These are phyloP conservation scores for Colletes collaris DNA, from an alignment of 2,888 invertebrate genomes.

Conservation along the genomic window DNA sequence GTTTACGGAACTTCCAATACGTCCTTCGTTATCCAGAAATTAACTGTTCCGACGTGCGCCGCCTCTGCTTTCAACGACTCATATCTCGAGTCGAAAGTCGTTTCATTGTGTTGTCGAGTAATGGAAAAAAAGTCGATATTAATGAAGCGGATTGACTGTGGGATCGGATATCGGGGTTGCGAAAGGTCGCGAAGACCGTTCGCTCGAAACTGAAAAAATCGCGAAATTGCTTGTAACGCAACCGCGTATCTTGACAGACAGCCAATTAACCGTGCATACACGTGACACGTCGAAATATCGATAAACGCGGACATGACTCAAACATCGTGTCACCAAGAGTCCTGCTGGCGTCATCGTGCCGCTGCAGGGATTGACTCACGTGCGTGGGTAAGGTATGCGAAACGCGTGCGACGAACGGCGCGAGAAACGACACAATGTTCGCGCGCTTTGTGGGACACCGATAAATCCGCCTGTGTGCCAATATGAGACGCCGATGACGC, in stretches of 20 bases:
- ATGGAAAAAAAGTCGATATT: too few relatives aligned
- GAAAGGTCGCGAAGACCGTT: background rate
- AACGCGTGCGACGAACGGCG: slow-evolving; percentile 63
- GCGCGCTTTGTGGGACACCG: slow-evolving; percentile 63
- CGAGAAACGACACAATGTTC: slow-evolving; percentile 55
- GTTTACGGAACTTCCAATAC: too few relatives aligned
- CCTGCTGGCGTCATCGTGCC: slow-evolving; percentile 61
- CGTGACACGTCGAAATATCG: slow-evolving; percentile 27
- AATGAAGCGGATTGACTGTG: too few relatives aligned
- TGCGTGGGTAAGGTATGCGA: slow-evolving; percentile 78
- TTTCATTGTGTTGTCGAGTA: too few relatives aligned
- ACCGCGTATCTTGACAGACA: slow-evolving; percentile 2
- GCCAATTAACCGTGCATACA: slow-evolving; percentile 17
- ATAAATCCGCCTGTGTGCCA: slow-evolving; percentile 68
- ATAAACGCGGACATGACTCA: slow-evolving; percentile 55
- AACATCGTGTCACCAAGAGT: slow-evolving; percentile 41
- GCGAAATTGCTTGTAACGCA: background rate
- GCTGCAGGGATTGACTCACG: slow-evolving; percentile 78
- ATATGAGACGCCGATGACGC: slow-evolving; percentile 67
- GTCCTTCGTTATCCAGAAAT: too few relatives aligned
- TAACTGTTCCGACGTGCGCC: too few relatives aligned
- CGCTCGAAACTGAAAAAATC: background rate
- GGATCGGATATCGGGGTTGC: background rate
- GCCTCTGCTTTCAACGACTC: too few relatives aligned
- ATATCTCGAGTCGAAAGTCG: too few relatives aligned